Percentiles rank a stretch among this genome's conserved stretches.
These are phyloP conservation scores for Pangasius larnaudii DNA, from an alignment of 2,797 vertebrate species.

Conservation along the genomic window DNA sequence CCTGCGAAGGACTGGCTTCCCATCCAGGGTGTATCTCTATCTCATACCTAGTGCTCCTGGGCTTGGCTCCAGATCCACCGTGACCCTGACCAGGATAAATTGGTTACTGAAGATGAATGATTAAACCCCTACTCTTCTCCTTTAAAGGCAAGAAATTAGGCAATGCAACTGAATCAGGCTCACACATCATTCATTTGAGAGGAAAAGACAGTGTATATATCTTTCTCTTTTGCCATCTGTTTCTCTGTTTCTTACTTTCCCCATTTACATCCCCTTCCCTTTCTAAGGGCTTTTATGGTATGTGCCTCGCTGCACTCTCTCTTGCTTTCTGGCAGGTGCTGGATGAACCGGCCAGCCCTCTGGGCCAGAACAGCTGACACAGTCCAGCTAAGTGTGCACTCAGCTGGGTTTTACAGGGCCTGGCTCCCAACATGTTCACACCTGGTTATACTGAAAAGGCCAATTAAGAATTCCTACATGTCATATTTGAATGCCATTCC, in stretches of 20 bases:
- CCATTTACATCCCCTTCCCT: not conserved
- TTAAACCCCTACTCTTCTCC: not conserved
- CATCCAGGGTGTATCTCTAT: not conserved
- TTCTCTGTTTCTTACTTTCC: constrained; percentile 17
- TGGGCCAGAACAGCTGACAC: constrained; percentile 22
- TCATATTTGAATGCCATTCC: not conserved
- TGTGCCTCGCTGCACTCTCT: constrained; percentile 23
- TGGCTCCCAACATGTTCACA: constrained; percentile 26
- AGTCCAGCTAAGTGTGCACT: constrained; percentile 42
- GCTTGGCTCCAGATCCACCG: no score
- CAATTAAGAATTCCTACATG: constrained; percentile 4
- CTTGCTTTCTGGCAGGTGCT: constrained; percentile 41
- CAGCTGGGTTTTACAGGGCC: constrained; percentile 40
- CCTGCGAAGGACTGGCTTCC: not conserved
- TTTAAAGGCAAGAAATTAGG: constrained; percentile 28
- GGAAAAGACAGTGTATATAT: not conserved
- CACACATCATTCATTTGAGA: constrained; percentile 14
- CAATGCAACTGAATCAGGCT: constrained; percentile 37
- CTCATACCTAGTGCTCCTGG: not conserved
- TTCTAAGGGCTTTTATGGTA: constrained; percentile 20
- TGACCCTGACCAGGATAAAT: not conserved
- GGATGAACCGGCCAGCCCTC: constrained; percentile 33
- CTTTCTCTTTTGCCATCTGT: constrained; percentile 23
- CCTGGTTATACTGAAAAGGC: constrained; percentile 22
- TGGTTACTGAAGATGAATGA: not conserved